A percentile compares a stretch with the other conserved stretches of the same genome.
Evolutionary conservation across 2,797 vertebrate species (phyloP).

Genomic region (Poecilia wingei): DNA sequence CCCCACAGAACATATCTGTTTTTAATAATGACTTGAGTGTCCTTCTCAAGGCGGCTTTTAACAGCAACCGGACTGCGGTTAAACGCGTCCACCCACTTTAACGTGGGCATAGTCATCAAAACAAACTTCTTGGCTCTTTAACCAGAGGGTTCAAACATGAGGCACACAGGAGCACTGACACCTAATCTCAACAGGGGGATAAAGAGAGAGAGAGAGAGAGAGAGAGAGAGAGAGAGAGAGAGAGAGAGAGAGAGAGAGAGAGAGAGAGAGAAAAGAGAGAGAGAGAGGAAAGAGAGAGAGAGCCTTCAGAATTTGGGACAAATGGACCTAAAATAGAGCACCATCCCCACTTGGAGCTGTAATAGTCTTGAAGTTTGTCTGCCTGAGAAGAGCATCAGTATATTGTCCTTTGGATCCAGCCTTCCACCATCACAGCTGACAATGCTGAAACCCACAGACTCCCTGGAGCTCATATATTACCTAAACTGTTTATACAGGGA

Average conservation of each 20-base stretch:
- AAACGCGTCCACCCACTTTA: slow-evolving; percentile 50
- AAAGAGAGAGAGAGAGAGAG: slow-evolving; percentile 36
- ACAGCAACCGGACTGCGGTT: slow-evolving; percentile 62
- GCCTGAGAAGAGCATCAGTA: slow-evolving; percentile 39
- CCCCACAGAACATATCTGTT: slow-evolving; percentile 26
- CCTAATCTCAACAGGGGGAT: slow-evolving; percentile 64
- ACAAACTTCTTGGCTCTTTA: slow-evolving; percentile 62
- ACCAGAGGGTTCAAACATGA: slow-evolving; percentile 58
- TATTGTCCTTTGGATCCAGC: neutral
- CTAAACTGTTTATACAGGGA: slow-evolving; percentile 84
- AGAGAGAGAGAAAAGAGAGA: neutral
- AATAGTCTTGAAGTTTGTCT: slow-evolving; percentile 42
- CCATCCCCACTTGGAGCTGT: slow-evolving; percentile 70
- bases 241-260: slow-evolving; percentile 36
- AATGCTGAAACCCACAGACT: slow-evolving; percentile 78
- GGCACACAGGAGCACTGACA: slow-evolving; percentile 63
- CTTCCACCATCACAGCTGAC: slow-evolving; percentile 25
- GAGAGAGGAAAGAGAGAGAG: slow-evolving; percentile 10
- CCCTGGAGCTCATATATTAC: slow-evolving; percentile 82
- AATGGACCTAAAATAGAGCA: slow-evolving; percentile 80
- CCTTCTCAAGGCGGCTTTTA: slow-evolving; percentile 48
- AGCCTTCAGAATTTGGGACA: slow-evolving; percentile 74
- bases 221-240: slow-evolving; percentile 34
- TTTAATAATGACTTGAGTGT: slow-evolving; percentile 53
- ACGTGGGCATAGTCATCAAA: slow-evolving; percentile 60